Evolutionary conservation across 2,888 invertebrate genomes (phyloP).

Genomic region (Empis livida): DNA sequence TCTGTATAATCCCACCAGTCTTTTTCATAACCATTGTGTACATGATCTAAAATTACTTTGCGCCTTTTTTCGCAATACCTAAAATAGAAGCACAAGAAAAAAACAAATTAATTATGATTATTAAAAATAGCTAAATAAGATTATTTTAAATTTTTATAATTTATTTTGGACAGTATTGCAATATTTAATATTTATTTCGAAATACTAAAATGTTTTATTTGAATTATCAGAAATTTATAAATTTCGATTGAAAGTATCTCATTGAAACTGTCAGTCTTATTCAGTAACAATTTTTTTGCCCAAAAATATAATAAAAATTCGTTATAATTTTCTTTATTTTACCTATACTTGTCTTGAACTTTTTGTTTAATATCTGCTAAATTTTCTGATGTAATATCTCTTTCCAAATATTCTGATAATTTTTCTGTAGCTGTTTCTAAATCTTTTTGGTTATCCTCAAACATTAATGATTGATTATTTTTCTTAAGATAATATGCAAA

Average conservation of each 20-base stretch:
- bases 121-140: too few relatives aligned
- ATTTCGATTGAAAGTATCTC: too few relatives aligned
- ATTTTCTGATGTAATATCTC: slow-evolving; percentile 95
- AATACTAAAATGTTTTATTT: too few relatives aligned
- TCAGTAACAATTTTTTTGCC: too few relatives aligned
- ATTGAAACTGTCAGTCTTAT: too few relatives aligned
- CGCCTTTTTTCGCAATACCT: slow-evolving; percentile 98
- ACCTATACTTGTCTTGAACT: slow-evolving; percentile 97
- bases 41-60: slow-evolving; percentile 90
- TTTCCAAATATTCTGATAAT: slow-evolving; percentile 92
- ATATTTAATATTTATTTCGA: too few relatives aligned
- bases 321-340: slow-evolving; percentile 14
- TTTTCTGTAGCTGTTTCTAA: slow-evolving; percentile 95
- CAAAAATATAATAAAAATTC: too few relatives aligned
- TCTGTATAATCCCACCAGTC: slow-evolving; percentile 96
- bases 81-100: slow-evolving; percentile 15
- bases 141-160: too few relatives aligned
- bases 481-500: slow-evolving; percentile 97
- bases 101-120: too few relatives aligned
- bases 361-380: slow-evolving; percentile 96
- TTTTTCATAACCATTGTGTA: slow-evolving; percentile 97
- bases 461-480: slow-evolving; percentile 97
- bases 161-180: too few relatives aligned
- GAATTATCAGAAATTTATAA: too few relatives aligned
- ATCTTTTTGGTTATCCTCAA: slow-evolving; percentile 98